Percentiles rank a stretch among this genome's conserved stretches.
phyloP scores from a whole-genome alignment of 2,888 invertebrate genomes.

The Herminia tarsipennalis region DNA sequence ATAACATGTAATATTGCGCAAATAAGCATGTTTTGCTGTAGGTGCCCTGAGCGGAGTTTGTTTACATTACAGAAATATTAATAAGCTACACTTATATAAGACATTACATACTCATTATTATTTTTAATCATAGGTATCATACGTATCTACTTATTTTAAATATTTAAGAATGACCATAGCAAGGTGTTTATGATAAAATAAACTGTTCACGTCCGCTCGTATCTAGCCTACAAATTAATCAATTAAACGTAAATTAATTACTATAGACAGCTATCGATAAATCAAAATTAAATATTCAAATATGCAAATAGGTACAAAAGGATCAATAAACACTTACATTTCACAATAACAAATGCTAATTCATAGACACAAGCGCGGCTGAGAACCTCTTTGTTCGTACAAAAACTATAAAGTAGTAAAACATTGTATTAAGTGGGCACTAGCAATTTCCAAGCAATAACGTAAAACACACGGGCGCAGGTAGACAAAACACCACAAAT shows the following conservation, averaged over 20 bases:
- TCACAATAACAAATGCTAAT: constrained; percentile 18
- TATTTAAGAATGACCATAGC: too few species aligned
- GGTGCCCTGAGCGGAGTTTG: constrained; percentile 2
- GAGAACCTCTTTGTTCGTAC: constrained; percentile 9
- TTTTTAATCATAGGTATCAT: too few species aligned
- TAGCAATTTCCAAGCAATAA: constrained; percentile 50
- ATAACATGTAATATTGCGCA: constrained; percentile 10
- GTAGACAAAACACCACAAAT: constrained; percentile 77
- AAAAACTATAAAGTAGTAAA: constrained; percentile 33
- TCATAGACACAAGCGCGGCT: constrained; percentile 21
- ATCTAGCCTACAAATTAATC: too few species aligned
- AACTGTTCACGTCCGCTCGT: too few species aligned
- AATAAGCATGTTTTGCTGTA: constrained; percentile 7
- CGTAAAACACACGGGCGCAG: constrained; percentile 65
- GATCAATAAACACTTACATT: constrained; percentile 13
- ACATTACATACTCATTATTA: too few species aligned
- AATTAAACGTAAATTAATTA: too few species aligned
- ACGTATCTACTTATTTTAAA: too few species aligned
- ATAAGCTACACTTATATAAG: too few species aligned
- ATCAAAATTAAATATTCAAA: too few species aligned
- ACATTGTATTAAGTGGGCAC: constrained; percentile 34
- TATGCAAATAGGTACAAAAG: constrained; percentile 19
- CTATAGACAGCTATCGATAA: too few species aligned
- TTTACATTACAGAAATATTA: too few species aligned
- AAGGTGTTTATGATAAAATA: too few species aligned